Evolutionary conservation across 30 jellyfish, hydroid and myxozoan species (phyloP).

Genomic region (Chrysaora quinquecirrha): DNA sequence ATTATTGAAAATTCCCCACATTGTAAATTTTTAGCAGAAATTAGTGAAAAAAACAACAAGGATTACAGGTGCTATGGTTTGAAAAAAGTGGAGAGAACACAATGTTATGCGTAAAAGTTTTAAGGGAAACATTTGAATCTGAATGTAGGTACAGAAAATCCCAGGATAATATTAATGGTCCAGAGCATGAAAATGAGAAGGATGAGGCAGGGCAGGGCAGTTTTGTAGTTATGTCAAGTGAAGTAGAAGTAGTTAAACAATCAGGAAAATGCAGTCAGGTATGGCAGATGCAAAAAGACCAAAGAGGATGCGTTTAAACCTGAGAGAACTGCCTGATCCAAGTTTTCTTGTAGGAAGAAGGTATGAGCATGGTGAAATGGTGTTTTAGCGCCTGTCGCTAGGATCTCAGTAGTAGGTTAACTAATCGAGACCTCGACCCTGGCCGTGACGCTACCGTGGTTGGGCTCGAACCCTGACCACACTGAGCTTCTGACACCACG

Average conservation of each 20-base stretch:
- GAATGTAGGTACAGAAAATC: neutral
- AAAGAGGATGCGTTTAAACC: neutral
- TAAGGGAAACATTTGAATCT: neutral
- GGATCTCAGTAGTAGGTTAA: too few relatives aligned
- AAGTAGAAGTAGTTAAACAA: neutral
- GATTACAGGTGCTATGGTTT: conserved; percentile 36
- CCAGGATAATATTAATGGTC: neutral
- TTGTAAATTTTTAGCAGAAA: conserved; percentile 5
- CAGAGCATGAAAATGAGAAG: neutral
- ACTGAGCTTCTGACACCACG: too few relatives aligned
- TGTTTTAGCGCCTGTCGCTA: too few relatives aligned
- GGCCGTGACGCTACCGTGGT: too few relatives aligned
- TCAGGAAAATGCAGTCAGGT: neutral
- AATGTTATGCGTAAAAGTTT: neutral
- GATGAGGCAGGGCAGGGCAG: neutral
- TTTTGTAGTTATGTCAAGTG: neutral
- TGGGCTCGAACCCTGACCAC: too few relatives aligned
- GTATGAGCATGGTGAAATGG: conserved; percentile 27
- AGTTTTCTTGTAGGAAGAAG: conserved; percentile 18
- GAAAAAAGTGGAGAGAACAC: conserved; percentile 2
- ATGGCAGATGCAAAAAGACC: conserved; percentile 2
- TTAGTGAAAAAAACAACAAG: conserved; percentile 8
- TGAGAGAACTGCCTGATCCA: conserved; percentile 21
- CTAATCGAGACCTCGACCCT: too few relatives aligned
- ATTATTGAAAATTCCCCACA: neutral